Percentiles rank a stretch among this genome's conserved stretches.
Conservation (phyloP, 2,113 vertebrate species). For the Hippolais icterina region DNA sequence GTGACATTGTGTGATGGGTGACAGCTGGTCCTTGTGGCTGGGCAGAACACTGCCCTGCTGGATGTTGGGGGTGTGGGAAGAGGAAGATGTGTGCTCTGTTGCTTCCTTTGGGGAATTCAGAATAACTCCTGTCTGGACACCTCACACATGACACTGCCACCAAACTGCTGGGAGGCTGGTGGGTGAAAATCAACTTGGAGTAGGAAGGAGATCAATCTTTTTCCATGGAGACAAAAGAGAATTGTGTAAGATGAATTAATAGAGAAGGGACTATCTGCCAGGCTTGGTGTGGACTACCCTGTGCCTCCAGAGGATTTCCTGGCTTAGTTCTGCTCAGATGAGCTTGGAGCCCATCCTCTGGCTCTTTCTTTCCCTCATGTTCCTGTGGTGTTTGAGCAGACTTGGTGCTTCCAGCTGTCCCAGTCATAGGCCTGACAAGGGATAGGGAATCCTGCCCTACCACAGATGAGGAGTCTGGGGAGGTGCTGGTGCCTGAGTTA, state of each 20-base stretch:
- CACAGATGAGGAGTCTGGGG: neutral
- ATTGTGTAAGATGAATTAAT: neutral
- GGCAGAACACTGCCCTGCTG: neutral
- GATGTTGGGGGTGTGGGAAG: neutral
- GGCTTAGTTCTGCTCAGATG: neutral
- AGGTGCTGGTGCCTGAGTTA: neutral
- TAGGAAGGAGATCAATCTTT: neutral
- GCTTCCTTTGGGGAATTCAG: neutral
- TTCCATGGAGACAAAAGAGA: neutral
- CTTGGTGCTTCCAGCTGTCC: neutral
- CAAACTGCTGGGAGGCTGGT: neutral
- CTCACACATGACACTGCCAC: neutral
- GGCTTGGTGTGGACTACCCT: neutral
- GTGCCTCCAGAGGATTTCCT: neutral
- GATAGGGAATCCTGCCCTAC: neutral
- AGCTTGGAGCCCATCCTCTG: neutral
- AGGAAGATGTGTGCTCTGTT: neutral
- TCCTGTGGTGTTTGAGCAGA: neutral
- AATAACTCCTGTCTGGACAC: neutral
- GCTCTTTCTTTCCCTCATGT: neutral
- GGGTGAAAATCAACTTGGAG: neutral
- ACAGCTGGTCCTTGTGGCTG: neutral
- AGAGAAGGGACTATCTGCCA: neutral
- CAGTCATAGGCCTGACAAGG: neutral
- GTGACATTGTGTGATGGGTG: neutral